Base-by-base conservation (phyloP, 2,888 invertebrate species). In the Drosophila austrosaltans region DNA sequence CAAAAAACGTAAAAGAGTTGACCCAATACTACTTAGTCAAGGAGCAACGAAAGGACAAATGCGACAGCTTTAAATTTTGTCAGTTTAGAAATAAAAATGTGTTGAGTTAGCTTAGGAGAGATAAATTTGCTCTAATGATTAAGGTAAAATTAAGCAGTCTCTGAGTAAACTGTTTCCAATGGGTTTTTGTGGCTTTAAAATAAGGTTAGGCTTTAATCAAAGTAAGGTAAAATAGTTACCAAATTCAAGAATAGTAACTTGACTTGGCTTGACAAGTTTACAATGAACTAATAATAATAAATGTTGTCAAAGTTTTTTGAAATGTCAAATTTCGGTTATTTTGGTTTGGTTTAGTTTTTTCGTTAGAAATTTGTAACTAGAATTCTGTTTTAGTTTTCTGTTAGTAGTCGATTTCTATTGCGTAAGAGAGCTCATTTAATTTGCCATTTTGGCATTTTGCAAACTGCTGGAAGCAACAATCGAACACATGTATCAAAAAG, bases 381-480 rank as follows among this genome's bases (percentile, higher is more conserved):
- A 25, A 48, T 22, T 48, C 10, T 48, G 36, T 25, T 10, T 48
- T 10, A 12, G 22, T 8, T 44, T 20, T 20, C 8, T 8, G 36
- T 36, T 36, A 36, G 36, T 36, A 1, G 0, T 48, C 10, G 44
- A 25, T 48, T 48, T 48, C 25, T 25, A 48, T 48, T 48, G 48
- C 48, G 48, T 48, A 48, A 48, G 16, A 16, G 16, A 16, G 22
- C 25, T 48, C 10, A 25, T 25, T 48, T 48, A 48, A 48, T 48
- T 48, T 48, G 48, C 48, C 48, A 48, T 57, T 57, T 75, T 79
- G 80, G 73, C 79, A 79, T 79, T 79, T 79, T 79, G 69, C 72
- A 48, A 48, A 48, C 48, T 48, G 25, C 48, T 12, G 48, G 48
- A 25, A 36, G 36, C 36, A 22, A 48, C 48, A 39, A 36, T 67